Conservation (phyloP, 2,797 vertebrate species). For the Acanthurus lineatus region DNA sequence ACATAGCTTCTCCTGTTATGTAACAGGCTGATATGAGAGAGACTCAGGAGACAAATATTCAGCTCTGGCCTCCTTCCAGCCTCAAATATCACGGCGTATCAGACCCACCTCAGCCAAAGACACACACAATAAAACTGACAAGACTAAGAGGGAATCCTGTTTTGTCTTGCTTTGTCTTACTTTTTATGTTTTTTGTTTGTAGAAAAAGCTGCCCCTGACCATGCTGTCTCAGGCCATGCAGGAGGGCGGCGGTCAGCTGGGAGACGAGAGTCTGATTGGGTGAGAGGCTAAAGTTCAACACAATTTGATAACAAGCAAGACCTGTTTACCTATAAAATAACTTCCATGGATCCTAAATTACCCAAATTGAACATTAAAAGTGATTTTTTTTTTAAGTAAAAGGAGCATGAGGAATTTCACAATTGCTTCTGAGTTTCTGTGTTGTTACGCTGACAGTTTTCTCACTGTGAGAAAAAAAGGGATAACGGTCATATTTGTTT, state of each 20-base stretch:
- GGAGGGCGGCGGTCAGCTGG: slow-evolving; percentile 91
- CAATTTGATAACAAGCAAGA: background rate
- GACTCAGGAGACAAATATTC: slow-evolving; percentile 66
- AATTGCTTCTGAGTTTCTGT: background rate
- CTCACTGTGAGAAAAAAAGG: slow-evolving; percentile 7
- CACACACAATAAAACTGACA: background rate
- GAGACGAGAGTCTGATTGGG: slow-evolving; percentile 93
- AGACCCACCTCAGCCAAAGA: slow-evolving; percentile 7
- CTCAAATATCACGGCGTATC: slow-evolving; percentile 14
- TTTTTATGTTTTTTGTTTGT: slow-evolving; percentile 6
- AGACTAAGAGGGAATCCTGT: background rate
- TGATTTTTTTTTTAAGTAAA: background rate
- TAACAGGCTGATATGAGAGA: slow-evolving; percentile 58
- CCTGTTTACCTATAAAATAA: background rate
- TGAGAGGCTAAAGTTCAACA: slow-evolving; percentile 74
- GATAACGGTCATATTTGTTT: slow-evolving; percentile 15
- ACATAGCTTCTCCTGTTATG: slow-evolving; percentile 49
- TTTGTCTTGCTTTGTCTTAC: background rate
- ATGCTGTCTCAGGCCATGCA: slow-evolving; percentile 92
- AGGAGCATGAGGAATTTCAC: background rate
- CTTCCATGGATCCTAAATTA: background rate
- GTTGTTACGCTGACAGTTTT: background rate
- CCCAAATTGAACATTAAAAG: background rate
- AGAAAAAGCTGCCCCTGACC: slow-evolving; percentile 96
- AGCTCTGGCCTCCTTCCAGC: slow-evolving; percentile 32